Base-by-base conservation (phyloP, 1,140 invertebrate species). In the Diprion similis region DNA sequence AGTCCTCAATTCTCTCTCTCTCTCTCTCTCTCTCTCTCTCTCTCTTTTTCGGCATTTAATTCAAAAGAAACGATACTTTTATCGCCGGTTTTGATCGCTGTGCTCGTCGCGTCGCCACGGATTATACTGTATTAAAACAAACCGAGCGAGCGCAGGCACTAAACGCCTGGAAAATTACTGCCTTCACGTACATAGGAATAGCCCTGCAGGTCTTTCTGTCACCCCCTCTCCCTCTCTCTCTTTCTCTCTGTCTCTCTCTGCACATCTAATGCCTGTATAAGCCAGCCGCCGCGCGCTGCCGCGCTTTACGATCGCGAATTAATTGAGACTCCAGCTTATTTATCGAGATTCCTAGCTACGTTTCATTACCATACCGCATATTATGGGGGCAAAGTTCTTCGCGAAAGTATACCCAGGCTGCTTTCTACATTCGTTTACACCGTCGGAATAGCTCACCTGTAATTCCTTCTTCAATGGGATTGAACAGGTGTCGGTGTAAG, bases 281-380 rank as follows among this genome's bases (percentile, higher is more conserved):
- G 9, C 51, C 51, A 59, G 51, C 6, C 51, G 11, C 11, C 24
- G 11, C 51, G 24, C 24, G 24, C 24, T 37, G 51, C 11, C 51
- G 11, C 51, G 51, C 51, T 59, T 59, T 59, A 59, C 51, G 51
- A 59, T 59, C 51, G 51, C 51, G 51, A 59, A 59, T 59, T 59
- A 59, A 59, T 59, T 59, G 51, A 59, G 51, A 59, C 51, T 59
- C 51, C 11, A 59, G 51, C 51, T 59, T 59, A 59, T 59, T 59
- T 59, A 59, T 59, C 51, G 51, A 59, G 51, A 59, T 59, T 59
- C 51, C 11, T 37, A 1, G n/a, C 51, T 17, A 8, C 51, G 51
- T 59, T 59, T 59, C 51, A 59, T 59, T 59, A 59, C 51, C 51
- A 59, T 17, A 59, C 51, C 11, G n/a, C n/a, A 59, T 59, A 15